Evolutionary conservation across 2,113 vertebrate species (phyloP).

Genomic region (Tetrao urogallus): DNA sequence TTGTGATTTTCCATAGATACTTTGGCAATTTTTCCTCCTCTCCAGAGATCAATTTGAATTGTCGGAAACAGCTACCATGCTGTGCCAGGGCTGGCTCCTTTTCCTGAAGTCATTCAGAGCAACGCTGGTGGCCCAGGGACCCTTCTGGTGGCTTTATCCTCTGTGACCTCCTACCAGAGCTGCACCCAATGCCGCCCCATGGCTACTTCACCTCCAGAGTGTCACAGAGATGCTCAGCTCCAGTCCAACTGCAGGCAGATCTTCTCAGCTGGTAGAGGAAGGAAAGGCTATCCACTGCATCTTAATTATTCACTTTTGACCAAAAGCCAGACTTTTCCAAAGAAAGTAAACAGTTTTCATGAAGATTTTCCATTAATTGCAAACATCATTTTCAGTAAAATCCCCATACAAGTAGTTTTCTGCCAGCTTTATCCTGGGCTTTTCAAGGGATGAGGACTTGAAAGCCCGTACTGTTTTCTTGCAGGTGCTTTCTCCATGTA

Average conservation of each 20-base stretch:
- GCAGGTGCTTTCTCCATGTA: neutral
- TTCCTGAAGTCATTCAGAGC: neutral
- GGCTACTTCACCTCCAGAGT: neutral
- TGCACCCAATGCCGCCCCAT: neutral
- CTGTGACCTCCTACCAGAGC: neutral
- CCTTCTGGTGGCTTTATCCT: neutral
- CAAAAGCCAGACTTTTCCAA: neutral
- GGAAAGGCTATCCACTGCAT: neutral
- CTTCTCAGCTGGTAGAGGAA: neutral
- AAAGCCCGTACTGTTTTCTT: neutral
- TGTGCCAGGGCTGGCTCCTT: neutral
- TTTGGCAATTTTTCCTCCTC: neutral
- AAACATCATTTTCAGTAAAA: slow-evolving; percentile 2
- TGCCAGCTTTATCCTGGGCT: neutral
- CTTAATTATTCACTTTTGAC: neutral
- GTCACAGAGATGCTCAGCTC: neutral
- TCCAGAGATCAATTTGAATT: neutral
- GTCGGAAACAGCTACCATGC: neutral
- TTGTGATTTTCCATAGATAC: neutral
- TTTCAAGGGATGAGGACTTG: slow-evolving; percentile 2
- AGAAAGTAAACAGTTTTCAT: slow-evolving; percentile 32
- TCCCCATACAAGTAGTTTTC: neutral
- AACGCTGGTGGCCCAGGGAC: neutral
- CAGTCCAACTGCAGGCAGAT: neutral
- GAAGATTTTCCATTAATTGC: slow-evolving; percentile 18